Evolutionary conservation across 1,140 invertebrate species (phyloP).

Genomic region (Drosophila nasuta): DNA sequence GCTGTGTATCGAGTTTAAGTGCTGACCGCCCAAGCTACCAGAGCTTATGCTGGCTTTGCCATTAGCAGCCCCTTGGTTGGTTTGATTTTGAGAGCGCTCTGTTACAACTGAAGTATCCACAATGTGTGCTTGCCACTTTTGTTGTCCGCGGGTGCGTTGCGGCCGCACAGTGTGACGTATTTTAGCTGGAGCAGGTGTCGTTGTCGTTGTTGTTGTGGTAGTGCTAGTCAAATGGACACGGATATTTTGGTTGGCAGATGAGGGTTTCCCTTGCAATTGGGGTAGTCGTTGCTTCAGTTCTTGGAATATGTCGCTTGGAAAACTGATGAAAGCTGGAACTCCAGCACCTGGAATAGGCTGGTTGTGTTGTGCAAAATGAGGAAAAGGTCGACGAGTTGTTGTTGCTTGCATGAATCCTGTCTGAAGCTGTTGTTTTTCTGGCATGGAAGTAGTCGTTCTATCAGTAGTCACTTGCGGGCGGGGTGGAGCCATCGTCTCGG

Average conservation of each 20-base stretch:
- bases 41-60: constrained; percentile 39
- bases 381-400: constrained; percentile 73
- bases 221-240: constrained; percentile 66
- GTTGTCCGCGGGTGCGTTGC: constrained; percentile 67
- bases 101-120: constrained; percentile 19
- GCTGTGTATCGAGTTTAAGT: constrained; percentile 66
- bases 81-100: constrained; percentile 44
- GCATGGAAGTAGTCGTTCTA: constrained; percentile 20
- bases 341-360: constrained; percentile 40
- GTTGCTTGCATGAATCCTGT: constrained; percentile 74
- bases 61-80: constrained; percentile 1
- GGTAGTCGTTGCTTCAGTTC: constrained; percentile 72
- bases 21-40: constrained; percentile 48
- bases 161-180: constrained; percentile 66
- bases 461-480: constrained; percentile 60
- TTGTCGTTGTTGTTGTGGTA: constrained; percentile 65
- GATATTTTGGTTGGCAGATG: constrained; percentile 80
- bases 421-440: constrained; percentile 33
- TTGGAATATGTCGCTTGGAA: constrained; percentile 83
- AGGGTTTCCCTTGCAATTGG: constrained; percentile 36
- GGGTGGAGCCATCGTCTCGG: constrained; percentile 85
- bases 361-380: constrained; percentile 56
- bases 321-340: constrained; percentile 81
- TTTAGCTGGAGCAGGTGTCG: constrained; percentile 63
- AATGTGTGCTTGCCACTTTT: constrained; percentile 61